Percentiles rank a stretch among this genome's conserved stretches.
Evolutionary conservation across 2,797 vertebrate genomes (phyloP).

Genomic region (Coendou prehensilis): DNA sequence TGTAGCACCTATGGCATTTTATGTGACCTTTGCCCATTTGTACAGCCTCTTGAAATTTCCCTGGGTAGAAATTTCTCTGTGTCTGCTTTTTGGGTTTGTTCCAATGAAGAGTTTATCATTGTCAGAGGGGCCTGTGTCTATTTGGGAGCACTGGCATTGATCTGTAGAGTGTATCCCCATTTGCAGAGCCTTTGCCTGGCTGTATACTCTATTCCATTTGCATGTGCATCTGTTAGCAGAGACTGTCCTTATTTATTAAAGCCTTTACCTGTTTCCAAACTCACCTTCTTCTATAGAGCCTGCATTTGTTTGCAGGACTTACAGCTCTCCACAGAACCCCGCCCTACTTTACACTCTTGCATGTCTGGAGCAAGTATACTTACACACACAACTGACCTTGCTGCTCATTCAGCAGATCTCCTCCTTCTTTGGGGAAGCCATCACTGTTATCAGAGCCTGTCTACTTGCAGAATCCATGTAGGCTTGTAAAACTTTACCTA

Average conservation of each 20-base stretch:
- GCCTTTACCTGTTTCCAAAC: neutral
- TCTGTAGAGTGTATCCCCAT: neutral
- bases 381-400: neutral
- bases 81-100: neutral
- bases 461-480: neutral
- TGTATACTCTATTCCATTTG: neutral
- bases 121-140: neutral
- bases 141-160: neutral
- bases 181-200: neutral
- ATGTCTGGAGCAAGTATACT: neutral
- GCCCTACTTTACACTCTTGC: neutral
- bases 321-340: neutral
- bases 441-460: neutral
- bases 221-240: neutral
- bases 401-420: neutral
- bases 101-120: neutral
- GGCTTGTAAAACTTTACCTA: neutral
- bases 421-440: neutral
- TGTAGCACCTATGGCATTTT: neutral
- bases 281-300: neutral
- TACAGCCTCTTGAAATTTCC: neutral
- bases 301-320: neutral
- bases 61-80: neutral
- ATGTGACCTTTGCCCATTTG: neutral
- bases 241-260: neutral